Percentiles rank a stretch among this genome's conserved stretches.
Evolutionary conservation across 2,113 vertebrate genomes (phyloP).

Genomic region (Carollia perspicillata): DNA sequence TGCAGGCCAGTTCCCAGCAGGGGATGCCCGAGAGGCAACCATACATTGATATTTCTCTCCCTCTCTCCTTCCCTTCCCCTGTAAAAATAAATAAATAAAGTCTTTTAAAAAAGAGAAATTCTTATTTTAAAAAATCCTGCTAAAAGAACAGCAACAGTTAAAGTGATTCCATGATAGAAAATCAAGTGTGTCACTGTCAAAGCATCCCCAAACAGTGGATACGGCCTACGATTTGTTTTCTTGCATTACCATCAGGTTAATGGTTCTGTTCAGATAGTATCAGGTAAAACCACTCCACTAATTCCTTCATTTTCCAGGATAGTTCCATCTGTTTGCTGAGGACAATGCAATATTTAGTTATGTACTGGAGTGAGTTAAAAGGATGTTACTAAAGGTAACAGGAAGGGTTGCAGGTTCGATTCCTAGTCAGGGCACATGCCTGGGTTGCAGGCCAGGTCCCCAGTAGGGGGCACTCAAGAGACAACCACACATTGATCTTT

Average conservation of each 20-base stretch:
- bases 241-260: neutral
- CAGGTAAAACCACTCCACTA: slow-evolving; percentile 15
- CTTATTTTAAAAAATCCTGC: too few relatives aligned
- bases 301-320: neutral
- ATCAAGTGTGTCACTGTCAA: slow-evolving; percentile 40
- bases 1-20: too few relatives aligned
- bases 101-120: too few relatives aligned
- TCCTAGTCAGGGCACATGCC: too few relatives aligned
- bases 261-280: neutral
- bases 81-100: too few relatives aligned
- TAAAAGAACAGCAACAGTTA: slow-evolving; percentile 52
- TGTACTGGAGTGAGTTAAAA: neutral
- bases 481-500: too few relatives aligned
- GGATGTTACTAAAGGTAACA: neutral
- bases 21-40: too few relatives aligned
- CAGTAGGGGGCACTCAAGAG: too few relatives aligned
- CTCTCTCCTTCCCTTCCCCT: too few relatives aligned
- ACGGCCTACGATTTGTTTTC: fast-evolving
- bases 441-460: too few relatives aligned
- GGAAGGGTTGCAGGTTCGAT: too few relatives aligned
- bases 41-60: too few relatives aligned
- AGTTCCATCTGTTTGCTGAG: neutral
- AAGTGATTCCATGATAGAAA: neutral
- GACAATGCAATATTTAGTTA: fast-evolving
- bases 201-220: fast-evolving